A percentile compares a stretch with the other conserved stretches of the same genome.
These are phyloP conservation scores for Notoglanidium macrostoma DNA, from an alignment of 2,797 vertebrate genomes.

Conservation along the genomic window DNA sequence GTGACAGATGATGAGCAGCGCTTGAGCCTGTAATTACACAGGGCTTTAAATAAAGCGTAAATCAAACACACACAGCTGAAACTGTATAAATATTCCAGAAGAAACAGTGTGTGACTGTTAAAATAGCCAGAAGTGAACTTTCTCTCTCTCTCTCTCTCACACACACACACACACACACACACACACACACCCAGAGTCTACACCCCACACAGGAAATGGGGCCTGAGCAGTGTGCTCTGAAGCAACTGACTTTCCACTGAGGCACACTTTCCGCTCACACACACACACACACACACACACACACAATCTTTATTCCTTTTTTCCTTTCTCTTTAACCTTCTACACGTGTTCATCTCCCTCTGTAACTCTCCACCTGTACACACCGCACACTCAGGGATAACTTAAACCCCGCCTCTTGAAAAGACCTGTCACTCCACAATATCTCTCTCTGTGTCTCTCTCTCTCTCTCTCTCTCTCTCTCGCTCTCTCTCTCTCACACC, in stretches of 20 bases:
- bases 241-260: slow-evolving; percentile 55
- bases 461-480: neutral
- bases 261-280: slow-evolving; percentile 42
- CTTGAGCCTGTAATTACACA: too few relatives aligned
- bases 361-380: neutral
- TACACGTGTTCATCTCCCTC: neutral
- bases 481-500: slow-evolving; percentile 62
- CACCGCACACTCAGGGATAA: neutral
- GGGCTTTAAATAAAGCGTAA: too few relatives aligned
- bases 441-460: neutral
- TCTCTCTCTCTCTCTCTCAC: neutral
- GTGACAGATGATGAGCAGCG: too few relatives aligned
- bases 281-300: slow-evolving; percentile 32
- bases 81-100: too few relatives aligned
- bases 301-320: slow-evolving; percentile 12
- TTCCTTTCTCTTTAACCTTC: neutral
- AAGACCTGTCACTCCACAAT: neutral
- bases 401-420: neutral
- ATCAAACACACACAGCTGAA: too few relatives aligned
- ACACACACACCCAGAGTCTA: slow-evolving; percentile 13
- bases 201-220: slow-evolving; percentile 52
- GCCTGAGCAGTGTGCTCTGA: slow-evolving; percentile 34
- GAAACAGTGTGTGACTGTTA: neutral
- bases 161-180: neutral
- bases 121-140: neutral